Evolutionary conservation across 2,888 invertebrate genomes (phyloP), one percentile per base, ranked within the genome.

Genomic region (Netelia fuscicornis): DNA sequence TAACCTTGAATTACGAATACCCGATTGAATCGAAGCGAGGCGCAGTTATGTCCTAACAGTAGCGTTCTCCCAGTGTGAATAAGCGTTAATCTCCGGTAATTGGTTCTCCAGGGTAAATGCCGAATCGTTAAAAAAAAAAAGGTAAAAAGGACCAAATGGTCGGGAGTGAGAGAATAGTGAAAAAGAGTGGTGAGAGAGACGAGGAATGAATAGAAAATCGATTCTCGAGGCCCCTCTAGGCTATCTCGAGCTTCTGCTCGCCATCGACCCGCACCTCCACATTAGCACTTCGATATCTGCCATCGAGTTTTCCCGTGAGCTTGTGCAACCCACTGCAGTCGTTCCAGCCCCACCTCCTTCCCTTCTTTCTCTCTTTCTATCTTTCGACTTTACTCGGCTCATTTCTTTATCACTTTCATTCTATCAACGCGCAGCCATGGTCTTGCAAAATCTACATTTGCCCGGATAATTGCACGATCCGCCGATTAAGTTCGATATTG

Each of bases 231-330:
- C 83, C 74, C 78, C 83, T 81, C 54, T 54, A 75, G 60, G 54
- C 70, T 83, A 80, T 58, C 82, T 80, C 70, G 80, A 83, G 77
- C 70, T 81, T 71, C 52, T 75, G 77, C 65, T 75, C 48, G 56
- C 70, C 74, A 64, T 75, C 71, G 70, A 52, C 75, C 78, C 71
- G 72, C 77, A 71, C 67, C 56, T 77, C 64, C 78, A 78, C 74
- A 85, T 85, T 85, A 85, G 83, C 85, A 86, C 86, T 86, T 86
- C 85, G 85, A 83, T 85, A 85, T 85, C 81, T 79, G 71, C 85
- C 70, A 82, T 85, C 81, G 81, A 78, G 70, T 70, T 85, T 82
- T 85, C 78, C 48, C 13, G 78, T 78, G 85, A 85, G 82, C 70
- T 81, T 85, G 81, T 75, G 85, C 79, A 85, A 81, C 64, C 78